Evolutionary conservation across 2,888 invertebrate species (phyloP).

Genomic region (Tachina grossa): DNA sequence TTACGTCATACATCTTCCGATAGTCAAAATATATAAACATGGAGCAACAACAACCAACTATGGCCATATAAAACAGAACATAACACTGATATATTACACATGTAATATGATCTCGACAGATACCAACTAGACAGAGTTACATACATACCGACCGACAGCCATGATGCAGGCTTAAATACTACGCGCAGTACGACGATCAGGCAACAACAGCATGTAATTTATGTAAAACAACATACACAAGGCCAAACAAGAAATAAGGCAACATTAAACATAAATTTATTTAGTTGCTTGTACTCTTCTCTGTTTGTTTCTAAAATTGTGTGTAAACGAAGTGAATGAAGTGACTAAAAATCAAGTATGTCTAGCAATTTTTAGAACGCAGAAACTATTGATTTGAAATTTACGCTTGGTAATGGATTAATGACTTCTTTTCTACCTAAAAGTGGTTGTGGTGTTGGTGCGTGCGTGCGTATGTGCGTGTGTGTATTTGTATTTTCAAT

Average conservation of each 20-base stretch:
- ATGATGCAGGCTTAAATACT: conserved; percentile 40
- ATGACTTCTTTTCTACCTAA: not conserved
- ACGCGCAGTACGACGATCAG: conserved; percentile 58
- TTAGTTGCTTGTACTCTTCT: not conserved
- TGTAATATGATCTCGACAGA: conserved; percentile 61
- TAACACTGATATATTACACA: conserved; percentile 67
- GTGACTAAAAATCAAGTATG: conserved; percentile 8
- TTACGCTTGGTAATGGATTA: conserved; percentile 6
- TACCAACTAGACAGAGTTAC: not conserved
- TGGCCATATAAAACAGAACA: conserved; percentile 48
- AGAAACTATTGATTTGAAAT: not conserved
- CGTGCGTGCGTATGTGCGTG: not conserved
- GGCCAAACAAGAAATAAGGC: conserved; percentile 50
- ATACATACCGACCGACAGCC: not conserved
- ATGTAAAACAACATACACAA: conserved; percentile 64
- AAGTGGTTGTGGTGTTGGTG: conserved; percentile 3
- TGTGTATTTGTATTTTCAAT: conserved; percentile 9
- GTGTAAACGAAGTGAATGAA: not conserved
- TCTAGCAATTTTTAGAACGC: not conserved
- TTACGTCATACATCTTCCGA: conserved; percentile 77
- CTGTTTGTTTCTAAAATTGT: conserved; percentile 1
- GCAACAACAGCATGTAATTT: conserved; percentile 70
- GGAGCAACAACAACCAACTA: conserved; percentile 27
- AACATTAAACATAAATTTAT: conserved; percentile 34
- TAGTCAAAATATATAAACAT: conserved; percentile 39